A percentile compares a stretch with the other conserved stretches of the same genome.
Conservation (phyloP, 1,140 invertebrate species). For the Psix sp. region DNA sequence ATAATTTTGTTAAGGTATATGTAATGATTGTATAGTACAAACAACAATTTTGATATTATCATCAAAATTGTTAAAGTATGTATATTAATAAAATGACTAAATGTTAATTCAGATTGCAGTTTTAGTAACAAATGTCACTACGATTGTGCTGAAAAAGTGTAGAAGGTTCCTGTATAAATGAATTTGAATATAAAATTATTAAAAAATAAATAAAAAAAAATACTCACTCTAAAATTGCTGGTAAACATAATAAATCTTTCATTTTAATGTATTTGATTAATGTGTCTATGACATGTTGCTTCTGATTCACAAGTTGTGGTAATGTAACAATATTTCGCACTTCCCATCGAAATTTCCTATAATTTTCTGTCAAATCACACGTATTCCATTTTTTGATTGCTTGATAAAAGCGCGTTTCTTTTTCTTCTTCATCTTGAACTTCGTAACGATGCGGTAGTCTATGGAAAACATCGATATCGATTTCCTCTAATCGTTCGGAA, state of each 20-base stretch:
- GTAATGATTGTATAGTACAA: no score
- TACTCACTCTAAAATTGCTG: constrained; percentile 90
- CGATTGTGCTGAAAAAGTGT: no score
- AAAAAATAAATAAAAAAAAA: constrained; percentile 1
- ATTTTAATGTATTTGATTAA: constrained; percentile 84
- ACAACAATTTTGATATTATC: no score
- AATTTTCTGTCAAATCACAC: constrained; percentile 90
- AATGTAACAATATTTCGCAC: constrained; percentile 85
- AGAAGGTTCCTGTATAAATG: background rate
- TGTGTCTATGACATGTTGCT: constrained; percentile 84
- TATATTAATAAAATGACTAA: no score
- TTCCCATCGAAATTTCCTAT: constrained; percentile 84
- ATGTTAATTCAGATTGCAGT: no score
- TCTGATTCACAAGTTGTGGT: constrained; percentile 86
- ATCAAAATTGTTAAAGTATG: no score
- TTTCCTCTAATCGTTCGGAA: constrained; percentile 87
- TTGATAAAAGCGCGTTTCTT: constrained; percentile 86
- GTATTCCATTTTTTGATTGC: constrained; percentile 91
- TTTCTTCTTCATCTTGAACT: constrained; percentile 81
- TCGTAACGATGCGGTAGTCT: constrained; percentile 85
- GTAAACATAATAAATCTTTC: constrained; percentile 83
- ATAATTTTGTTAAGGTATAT: no score
- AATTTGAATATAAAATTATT: background rate
- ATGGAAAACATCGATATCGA: constrained; percentile 89
- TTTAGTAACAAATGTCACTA: no score